Conservation (phyloP, 1,140 invertebrate species). For the Littorina saxatilis region DNA sequence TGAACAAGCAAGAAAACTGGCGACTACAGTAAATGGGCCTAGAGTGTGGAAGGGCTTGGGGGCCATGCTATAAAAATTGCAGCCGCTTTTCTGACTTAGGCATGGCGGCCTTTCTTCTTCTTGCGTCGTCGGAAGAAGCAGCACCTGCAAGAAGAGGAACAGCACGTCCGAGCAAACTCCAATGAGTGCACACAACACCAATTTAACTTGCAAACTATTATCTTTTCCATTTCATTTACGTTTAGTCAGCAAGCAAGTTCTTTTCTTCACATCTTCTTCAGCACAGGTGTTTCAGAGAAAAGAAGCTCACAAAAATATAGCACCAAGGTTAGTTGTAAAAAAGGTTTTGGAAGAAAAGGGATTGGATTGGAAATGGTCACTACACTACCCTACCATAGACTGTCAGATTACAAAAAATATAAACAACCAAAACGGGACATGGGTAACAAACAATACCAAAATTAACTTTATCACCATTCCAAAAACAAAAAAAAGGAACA, state of each 20-base stretch:
- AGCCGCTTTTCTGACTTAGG: slow-evolving; percentile 39
- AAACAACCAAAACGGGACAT: too few species aligned
- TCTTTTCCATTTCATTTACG: not conserved
- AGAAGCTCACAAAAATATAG: too few species aligned
- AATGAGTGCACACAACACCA: slow-evolving; percentile 29
- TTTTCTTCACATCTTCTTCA: too few species aligned
- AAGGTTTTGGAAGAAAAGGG: too few species aligned
- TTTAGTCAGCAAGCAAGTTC: too few species aligned
- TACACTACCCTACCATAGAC: not conserved
- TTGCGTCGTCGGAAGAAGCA: slow-evolving; percentile 98
- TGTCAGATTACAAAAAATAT: not conserved
- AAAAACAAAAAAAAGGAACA: not conserved
- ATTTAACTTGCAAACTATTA: slow-evolving; percentile 7
- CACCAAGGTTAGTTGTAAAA: too few species aligned
- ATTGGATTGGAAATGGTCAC: not conserved
- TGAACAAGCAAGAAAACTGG: slow-evolving; percentile 29
- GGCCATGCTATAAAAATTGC: slow-evolving; percentile 10
- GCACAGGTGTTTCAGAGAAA: too few species aligned
- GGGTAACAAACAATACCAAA: too few species aligned
- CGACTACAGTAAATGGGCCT: slow-evolving; percentile 13
- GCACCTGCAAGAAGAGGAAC: slow-evolving; percentile 82
- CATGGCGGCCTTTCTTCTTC: slow-evolving; percentile 84
- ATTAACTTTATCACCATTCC: too few species aligned
- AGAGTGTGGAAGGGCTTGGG: slow-evolving; percentile 20
- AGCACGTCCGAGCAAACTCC: slow-evolving; percentile 50